Evolutionary conservation across 2,113 vertebrate species (phyloP).

Genomic region (Centropus unirufus): DNA sequence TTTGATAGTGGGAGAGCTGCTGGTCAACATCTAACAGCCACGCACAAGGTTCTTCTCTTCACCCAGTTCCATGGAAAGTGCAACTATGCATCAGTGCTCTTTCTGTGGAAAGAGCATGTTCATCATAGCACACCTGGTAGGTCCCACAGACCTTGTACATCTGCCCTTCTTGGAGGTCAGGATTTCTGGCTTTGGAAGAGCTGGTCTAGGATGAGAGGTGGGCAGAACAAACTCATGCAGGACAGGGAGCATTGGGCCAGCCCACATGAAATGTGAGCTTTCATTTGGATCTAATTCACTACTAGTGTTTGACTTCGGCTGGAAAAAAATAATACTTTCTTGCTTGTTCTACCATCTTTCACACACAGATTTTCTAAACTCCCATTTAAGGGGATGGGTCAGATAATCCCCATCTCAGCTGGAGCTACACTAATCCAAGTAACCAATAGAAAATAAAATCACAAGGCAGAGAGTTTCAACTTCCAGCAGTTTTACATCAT

Average conservation of each 20-base stretch:
- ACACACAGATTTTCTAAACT: background rate
- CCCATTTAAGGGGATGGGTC: background rate
- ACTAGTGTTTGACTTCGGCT: background rate
- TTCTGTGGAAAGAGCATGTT: background rate
- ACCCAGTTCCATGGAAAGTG: background rate
- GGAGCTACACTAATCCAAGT: background rate
- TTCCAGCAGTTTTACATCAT: rapidly evolving
- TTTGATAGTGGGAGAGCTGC: no score
- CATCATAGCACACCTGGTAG: background rate
- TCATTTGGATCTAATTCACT: background rate
- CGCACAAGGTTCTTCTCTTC: background rate
- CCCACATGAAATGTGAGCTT: background rate
- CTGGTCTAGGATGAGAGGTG: background rate
- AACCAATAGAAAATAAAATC: background rate
- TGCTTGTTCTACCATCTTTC: background rate
- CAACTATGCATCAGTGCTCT: background rate
- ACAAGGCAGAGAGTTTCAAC: background rate
- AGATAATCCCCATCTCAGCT: background rate
- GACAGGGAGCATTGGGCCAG: no score
- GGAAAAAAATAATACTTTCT: background rate
- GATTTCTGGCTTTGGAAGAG: background rate
- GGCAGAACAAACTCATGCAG: background rate
- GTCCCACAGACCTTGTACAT: background rate
- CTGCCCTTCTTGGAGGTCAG: background rate
- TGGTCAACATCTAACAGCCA: background rate